Conservation (phyloP, 53 echinoderm and acorn worm genomes). For the Echinarachnius parma region DNA sequence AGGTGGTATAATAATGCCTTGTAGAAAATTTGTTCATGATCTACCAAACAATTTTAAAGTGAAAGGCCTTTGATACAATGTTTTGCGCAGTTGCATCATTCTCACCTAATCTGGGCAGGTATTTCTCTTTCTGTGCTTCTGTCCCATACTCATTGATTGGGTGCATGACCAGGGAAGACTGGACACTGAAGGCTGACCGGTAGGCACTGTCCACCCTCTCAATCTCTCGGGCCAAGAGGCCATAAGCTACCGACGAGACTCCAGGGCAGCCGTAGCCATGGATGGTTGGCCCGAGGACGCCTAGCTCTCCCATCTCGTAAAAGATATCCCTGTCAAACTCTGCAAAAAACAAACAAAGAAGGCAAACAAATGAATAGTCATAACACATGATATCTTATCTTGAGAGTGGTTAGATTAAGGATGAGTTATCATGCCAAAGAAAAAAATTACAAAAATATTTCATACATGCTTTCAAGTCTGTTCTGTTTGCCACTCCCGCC, state of each 20-base stretch:
- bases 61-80: too few relatives aligned
- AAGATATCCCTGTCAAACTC: conserved; percentile 65
- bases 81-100: too few relatives aligned
- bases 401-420: too few relatives aligned
- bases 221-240: conserved; percentile 85
- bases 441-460: too few relatives aligned
- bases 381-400: too few relatives aligned
- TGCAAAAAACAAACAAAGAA: neutral
- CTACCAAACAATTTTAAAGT: too few relatives aligned
- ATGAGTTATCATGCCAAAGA: too few relatives aligned
- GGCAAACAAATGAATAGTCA: too few relatives aligned
- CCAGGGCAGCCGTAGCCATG: conserved; percentile 98
- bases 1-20: too few relatives aligned
- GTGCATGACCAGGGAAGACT: conserved; percentile 99
- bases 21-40: too few relatives aligned
- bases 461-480: too few relatives aligned
- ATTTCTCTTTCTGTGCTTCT: conserved; percentile 85
- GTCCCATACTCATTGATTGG: conserved; percentile 90
- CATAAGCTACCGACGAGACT: conserved; percentile 95
- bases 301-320: conserved; percentile 84
- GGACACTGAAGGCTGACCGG: conserved; percentile 94
- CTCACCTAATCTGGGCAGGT: conserved; percentile 88
- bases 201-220: conserved; percentile 93
- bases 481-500: too few relatives aligned
- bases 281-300: conserved; percentile 94